phyloP scores from a whole-genome alignment of 2,888 invertebrate genomes.

The Rhagophthalmus giganteus region DNA sequence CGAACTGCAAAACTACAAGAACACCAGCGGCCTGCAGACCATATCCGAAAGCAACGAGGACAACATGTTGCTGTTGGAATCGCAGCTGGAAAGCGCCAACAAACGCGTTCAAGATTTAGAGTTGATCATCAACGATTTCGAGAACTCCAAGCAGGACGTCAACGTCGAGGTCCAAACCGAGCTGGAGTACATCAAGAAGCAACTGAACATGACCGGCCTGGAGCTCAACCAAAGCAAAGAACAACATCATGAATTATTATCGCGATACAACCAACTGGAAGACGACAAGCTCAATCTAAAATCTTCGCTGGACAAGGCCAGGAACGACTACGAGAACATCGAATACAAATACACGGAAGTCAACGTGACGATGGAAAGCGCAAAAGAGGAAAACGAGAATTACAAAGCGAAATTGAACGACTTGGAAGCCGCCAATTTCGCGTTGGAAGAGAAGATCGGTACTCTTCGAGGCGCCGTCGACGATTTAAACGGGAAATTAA shows the following conservation, averaged over 20 bases:
- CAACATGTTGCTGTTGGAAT: slow-evolving; percentile 65
- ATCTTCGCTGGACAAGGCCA: slow-evolving; percentile 56
- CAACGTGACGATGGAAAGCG: slow-evolving; percentile 57
- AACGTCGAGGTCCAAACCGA: slow-evolving; percentile 36
- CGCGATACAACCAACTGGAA: slow-evolving; percentile 33
- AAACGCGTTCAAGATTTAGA: slow-evolving; percentile 55
- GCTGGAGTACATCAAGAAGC: slow-evolving; percentile 38
- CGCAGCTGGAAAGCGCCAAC: slow-evolving; percentile 61
- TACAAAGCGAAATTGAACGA: slow-evolving; percentile 44
- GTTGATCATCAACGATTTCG: slow-evolving; percentile 37
- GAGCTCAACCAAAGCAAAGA: slow-evolving; percentile 37
- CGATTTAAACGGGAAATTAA: slow-evolving; percentile 43
- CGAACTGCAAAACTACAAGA: slow-evolving; percentile 67
- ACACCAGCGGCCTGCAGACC: slow-evolving; percentile 69
- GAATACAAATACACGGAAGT: slow-evolving; percentile 54
- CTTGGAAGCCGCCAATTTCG: slow-evolving; percentile 36
- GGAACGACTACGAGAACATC: slow-evolving; percentile 50
- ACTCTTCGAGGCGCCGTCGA: slow-evolving; percentile 43
- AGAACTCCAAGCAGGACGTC: slow-evolving; percentile 34
- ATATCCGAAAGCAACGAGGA: slow-evolving; percentile 75
- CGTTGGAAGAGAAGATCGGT: slow-evolving; percentile 40
- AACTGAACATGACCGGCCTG: slow-evolving; percentile 36
- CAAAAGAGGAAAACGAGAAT: slow-evolving; percentile 51
- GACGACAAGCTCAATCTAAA: slow-evolving; percentile 49
- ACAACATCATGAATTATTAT: slow-evolving; percentile 45